Percentiles rank a stretch among this genome's conserved stretches.
These are phyloP conservation scores for Oryzias dopingdopingensis DNA, from an alignment of 2,797 vertebrate species.

Conservation along the genomic window DNA sequence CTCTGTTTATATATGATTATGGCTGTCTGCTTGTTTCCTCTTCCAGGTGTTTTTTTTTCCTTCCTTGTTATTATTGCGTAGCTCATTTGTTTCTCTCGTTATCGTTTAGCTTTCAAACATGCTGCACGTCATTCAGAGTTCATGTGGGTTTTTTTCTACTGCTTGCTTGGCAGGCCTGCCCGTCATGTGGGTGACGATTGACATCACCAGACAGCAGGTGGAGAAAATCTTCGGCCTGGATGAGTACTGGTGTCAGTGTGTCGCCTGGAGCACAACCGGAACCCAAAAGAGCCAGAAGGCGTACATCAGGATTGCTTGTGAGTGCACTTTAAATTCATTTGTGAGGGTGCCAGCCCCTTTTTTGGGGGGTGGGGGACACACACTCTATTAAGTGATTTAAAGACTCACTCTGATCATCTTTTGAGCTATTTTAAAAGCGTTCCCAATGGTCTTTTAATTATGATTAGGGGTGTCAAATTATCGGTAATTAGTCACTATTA, in stretches of 20 bases:
- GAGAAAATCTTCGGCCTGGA: conserved; percentile 98
- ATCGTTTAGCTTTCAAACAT: conserved; percentile 17
- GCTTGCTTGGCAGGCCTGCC: conserved; percentile 82
- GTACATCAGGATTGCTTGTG: conserved; percentile 94
- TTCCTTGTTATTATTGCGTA: conserved; percentile 42
- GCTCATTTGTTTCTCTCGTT: conserved; percentile 31
- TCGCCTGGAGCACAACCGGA: conserved; percentile 97
- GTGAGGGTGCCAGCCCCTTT: neutral
- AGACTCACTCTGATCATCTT: too few species aligned
- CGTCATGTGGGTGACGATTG: conserved; percentile 93
- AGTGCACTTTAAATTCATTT: conserved; percentile 68
- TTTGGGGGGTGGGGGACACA: too few species aligned
- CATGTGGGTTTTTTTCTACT: neutral
- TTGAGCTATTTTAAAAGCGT: too few species aligned
- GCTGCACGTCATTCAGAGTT: conserved; percentile 3
- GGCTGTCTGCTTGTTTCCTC: conserved; percentile 54
- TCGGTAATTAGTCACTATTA: too few species aligned
- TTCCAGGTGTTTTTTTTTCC: conserved; percentile 38
- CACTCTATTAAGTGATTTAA: too few species aligned
- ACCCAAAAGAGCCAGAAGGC: conserved; percentile 99
- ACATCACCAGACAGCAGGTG: conserved; percentile 97
- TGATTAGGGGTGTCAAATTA: too few species aligned
- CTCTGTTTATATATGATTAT: conserved; percentile 72
- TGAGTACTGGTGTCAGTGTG: conserved; percentile 98
- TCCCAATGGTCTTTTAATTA: too few species aligned